Base-by-base conservation (phyloP, 2,113 vertebrate species). In the Suncus etruscus region DNA sequence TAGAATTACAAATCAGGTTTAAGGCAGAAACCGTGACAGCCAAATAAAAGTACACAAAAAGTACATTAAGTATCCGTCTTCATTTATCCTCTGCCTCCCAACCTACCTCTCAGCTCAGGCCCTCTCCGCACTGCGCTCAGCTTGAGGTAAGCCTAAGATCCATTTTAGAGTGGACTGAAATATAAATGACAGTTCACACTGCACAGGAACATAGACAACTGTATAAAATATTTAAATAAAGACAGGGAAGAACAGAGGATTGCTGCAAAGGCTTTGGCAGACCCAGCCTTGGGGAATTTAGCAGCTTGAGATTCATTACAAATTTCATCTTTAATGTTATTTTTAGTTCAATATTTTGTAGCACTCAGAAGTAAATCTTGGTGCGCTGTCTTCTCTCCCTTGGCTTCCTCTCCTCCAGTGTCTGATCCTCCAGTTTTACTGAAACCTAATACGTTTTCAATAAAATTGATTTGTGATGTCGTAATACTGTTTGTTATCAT, bases 151-250 rank as follows among this genome's bases (percentile, higher is more conserved):
- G 98, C 96, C 98, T 96, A 95, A 98, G 98, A 98, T 98, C 98
- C 98, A 98, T 98, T 99, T 98, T 97, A 97, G 97, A 98, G 97
- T 97, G 97, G 98, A 97, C 97, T 98, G 97, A 98, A 98, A 98
- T 98, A 98, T 98, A 98, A 98, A 98, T 98, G 98, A 98, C 98
- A 98, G 98, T 98, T 98, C 98, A 86, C 98, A 93, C 98, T 96
- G 97, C 98, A 98, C 98, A 98, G 96, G 97, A 98, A 97, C 97
- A 98, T 96, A 99, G 98, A 99, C 98, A 98, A 98, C 97, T 98
- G 93, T 97, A 99, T 99, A 97, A 99, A 99, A 99, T 99, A 99
- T 99, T 99, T 98, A 98, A 98, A 98, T 98, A 98, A 98, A 98
- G 98, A 98, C 98, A 97, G 97, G 97, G 96, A 95, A 97, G 98